Base-by-base conservation (phyloP, 2,113 vertebrate genomes). In the Pangasianodon hypophthalmus region DNA sequence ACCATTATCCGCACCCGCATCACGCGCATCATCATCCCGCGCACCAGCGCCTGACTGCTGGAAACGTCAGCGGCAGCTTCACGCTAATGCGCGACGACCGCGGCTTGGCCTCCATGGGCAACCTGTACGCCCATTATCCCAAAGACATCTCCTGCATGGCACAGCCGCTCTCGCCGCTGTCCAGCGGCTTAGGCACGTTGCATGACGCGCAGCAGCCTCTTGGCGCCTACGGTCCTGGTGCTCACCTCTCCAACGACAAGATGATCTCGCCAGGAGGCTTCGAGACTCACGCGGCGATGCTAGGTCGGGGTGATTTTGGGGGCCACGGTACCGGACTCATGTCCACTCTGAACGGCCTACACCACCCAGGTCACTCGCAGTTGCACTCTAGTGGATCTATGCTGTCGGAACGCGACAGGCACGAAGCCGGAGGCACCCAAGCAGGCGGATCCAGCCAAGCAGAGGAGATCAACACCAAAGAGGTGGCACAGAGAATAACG, bases 401-500 rank as follows among this genome's bases (percentile, higher is more conserved):
- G 94, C 95, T 97, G 92, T 96, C 96, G 82, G 98, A 98, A 32
- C 93, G 95, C 93, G 97, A 96, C 87, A 94, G 96, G 60, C 97
- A 96, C 92, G 95, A 94, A 91, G 95, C 95, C 19, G 94, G 96
- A 48, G 96, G 95, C 21, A 96, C 96, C 3, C 97, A 98, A 82
- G 95, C 96, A 84, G 96, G 95, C 4, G 96, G 96, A 90, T 96
- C 97, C 14, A 97, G 97, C 7, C 97, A 98, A 94, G 97, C 97
- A 84, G 98, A 99, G 95, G 98, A 99, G 93, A 99, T 99, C 95
- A 98, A 99, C 97, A 99, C 98, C 91, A 99, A 98, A 93, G 98
- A 99, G 94, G 98, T 99, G 95, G 98, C 98, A 52, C 98, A 99
- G 94, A 87, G 98, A 92, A 99, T 99, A 95, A 99, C 98, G 0